A percentile compares a stretch with the other conserved stretches of the same genome.
These are phyloP conservation scores for Phalanger gymnotis DNA, from an alignment of 2,797 vertebrate species.

Conservation along the genomic window DNA sequence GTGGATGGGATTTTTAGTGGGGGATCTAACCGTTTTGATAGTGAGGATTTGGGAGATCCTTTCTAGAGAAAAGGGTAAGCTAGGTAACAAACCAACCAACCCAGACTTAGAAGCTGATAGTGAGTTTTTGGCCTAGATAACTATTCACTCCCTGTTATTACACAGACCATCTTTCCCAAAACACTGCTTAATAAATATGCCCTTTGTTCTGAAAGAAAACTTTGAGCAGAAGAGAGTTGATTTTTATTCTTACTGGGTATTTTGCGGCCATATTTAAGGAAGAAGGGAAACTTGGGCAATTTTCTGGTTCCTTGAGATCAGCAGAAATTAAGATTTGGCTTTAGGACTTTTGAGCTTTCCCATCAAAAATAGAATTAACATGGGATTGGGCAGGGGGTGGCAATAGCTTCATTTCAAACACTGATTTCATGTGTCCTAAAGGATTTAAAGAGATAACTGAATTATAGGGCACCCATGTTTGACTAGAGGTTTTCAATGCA, in stretches of 20 bases:
- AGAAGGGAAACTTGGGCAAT: neutral
- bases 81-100: neutral
- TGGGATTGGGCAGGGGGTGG: neutral
- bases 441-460: neutral
- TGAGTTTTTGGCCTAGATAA: neutral
- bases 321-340: conserved; percentile 1
- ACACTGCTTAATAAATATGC: neutral
- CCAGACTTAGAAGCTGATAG: neutral
- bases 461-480: neutral
- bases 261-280: conserved; percentile 23
- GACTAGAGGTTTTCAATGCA: neutral
- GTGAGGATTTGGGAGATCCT: neutral
- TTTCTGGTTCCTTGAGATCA: neutral
- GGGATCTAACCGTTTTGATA: neutral
- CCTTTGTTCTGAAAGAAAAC: neutral
- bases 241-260: neutral
- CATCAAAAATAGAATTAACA: neutral
- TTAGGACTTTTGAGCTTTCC: conserved; percentile 1
- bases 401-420: neutral
- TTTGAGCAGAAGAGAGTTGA: neutral
- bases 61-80: neutral
- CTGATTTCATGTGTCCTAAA: conserved; percentile 10
- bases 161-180: conserved; percentile 1
- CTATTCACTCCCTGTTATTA: conserved; percentile 29
- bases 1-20: neutral